phyloP scores from a whole-genome alignment of 1,140 invertebrate genomes.

The Neodiprion fabricii region DNA sequence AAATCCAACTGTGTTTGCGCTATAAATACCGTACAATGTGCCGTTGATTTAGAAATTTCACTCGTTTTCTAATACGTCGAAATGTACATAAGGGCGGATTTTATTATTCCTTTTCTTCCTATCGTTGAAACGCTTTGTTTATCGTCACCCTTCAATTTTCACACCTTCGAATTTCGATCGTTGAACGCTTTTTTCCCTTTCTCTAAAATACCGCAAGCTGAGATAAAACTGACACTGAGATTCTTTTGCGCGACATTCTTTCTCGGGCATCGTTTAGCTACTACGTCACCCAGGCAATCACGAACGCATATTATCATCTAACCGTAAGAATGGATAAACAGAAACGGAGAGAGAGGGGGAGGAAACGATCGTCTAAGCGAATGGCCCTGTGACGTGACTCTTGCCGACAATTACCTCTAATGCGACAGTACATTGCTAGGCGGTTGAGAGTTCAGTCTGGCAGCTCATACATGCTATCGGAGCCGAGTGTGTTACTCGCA shows the following conservation, averaged over 20 bases:
- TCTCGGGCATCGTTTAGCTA: too few species aligned
- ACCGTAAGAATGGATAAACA: conserved; percentile 24
- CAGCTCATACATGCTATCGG: too few species aligned
- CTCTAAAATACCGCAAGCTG: too few species aligned
- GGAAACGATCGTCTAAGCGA: neutral
- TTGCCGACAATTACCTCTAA: conserved; percentile 27
- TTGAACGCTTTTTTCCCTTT: too few species aligned
- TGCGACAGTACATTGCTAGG: neutral
- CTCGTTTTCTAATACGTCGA: neutral
- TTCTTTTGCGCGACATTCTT: too few species aligned
- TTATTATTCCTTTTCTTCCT: too few species aligned
- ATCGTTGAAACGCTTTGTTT: too few species aligned
- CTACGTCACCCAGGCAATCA: too few species aligned
- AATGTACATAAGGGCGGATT: neutral
- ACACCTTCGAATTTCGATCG: too few species aligned
- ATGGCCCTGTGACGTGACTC: conserved; percentile 4
- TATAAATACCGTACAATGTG: neutral
- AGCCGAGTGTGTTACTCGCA: neutral
- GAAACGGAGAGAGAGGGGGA: conserved; percentile 18
- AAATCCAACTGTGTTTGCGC: neutral
- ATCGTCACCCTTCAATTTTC: too few species aligned
- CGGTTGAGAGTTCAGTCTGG: neutral
- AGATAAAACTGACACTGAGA: too few species aligned
- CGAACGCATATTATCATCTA: too few species aligned
- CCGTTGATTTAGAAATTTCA: neutral